Base-by-base conservation (phyloP, 1,140 invertebrate species). In the Penaeus chinensis region DNA sequence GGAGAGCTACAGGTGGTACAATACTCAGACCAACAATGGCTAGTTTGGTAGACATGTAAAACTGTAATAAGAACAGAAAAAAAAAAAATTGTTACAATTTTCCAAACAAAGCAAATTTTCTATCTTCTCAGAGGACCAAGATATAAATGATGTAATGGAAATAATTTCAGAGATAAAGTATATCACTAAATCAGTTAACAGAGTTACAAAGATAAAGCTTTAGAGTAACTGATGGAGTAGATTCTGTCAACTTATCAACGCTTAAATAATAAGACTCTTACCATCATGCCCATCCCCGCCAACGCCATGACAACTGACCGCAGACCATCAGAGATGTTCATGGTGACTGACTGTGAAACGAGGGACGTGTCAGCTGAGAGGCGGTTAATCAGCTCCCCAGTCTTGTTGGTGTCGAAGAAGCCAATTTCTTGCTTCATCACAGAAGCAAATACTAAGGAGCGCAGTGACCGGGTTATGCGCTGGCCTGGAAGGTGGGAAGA, bases 381-480 rank as follows among this genome's bases (percentile, higher is more conserved):
- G 90, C 98, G 94, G 92, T 98, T 99, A 1, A 99, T 95, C 60
- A 99, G 93, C 92, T 99, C 98, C n/a, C 98, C 98, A 22, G 98
- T 99, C 90, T 96, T 97, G 60, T 95, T 96, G 90, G 94, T 95
- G 91, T 99, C 97, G 93, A 99, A 99, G 94, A 98, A 99, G 11
- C 95, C 96, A 62, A 96, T 94, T 92, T 99, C 98, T 93, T 99
- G 98, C 79, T 93, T 94, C 78, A 99, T 92, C 91, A 99, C 96
- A 3, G 97, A 95, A 8, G 93, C 92, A 93, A 98, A 99, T 0
- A 98, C 94, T 89, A 95, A 94, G 89, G 95, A 95, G 77, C 98
- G 94, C 3, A 99, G 92, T 16, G 93, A 92, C 90, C 65, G 96
- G 7, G 98, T 97, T 91, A 99, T 97, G 91, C 96, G 95, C 91